phyloP scores from a whole-genome alignment of 2,113 vertebrate genomes.

The Microtus pennsylvanicus region DNA sequence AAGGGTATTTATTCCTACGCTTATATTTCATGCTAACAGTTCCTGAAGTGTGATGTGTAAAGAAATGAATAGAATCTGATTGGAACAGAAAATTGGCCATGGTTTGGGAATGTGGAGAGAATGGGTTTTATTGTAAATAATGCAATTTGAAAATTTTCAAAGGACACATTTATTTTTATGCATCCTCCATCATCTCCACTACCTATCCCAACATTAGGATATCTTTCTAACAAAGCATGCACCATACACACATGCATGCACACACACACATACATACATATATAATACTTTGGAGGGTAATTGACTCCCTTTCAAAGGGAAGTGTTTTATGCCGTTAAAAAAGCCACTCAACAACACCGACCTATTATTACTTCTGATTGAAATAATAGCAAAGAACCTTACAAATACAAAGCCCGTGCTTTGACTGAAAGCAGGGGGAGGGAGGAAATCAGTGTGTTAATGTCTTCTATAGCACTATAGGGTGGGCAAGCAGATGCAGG shows the following conservation, averaged over 20 bases:
- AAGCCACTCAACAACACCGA: not conserved
- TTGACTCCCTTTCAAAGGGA: slow-evolving; percentile 56
- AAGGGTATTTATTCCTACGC: slow-evolving; percentile 50
- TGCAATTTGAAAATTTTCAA: slow-evolving; percentile 49
- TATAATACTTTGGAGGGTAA: slow-evolving; percentile 3
- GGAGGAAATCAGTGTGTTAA: not conserved
- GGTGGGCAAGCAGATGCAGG: not conserved
- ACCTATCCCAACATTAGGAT: not conserved
- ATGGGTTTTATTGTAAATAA: slow-evolving; percentile 66
- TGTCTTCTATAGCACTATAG: rapidly evolving
- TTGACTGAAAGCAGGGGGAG: not conserved
- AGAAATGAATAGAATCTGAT: slow-evolving; percentile 72
- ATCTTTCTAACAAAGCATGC: not conserved
- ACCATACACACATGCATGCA: no score
- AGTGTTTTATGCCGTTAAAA: slow-evolving; percentile 36
- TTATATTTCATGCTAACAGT: not conserved
- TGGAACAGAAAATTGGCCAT: slow-evolving; percentile 63
- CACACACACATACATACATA: not conserved
- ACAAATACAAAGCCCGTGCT: not conserved
- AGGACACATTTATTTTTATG: slow-evolving; percentile 1
- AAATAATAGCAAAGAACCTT: not conserved
- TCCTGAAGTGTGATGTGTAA: slow-evolving; percentile 52
- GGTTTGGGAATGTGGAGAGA: slow-evolving; percentile 41
- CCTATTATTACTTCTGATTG: not conserved
- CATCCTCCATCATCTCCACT: not conserved